Evolutionary conservation across 92 coral and sea anemone genomes (phyloP), one percentile per base, ranked within the genome.

Genomic region (Siderastrea siderea): DNA sequence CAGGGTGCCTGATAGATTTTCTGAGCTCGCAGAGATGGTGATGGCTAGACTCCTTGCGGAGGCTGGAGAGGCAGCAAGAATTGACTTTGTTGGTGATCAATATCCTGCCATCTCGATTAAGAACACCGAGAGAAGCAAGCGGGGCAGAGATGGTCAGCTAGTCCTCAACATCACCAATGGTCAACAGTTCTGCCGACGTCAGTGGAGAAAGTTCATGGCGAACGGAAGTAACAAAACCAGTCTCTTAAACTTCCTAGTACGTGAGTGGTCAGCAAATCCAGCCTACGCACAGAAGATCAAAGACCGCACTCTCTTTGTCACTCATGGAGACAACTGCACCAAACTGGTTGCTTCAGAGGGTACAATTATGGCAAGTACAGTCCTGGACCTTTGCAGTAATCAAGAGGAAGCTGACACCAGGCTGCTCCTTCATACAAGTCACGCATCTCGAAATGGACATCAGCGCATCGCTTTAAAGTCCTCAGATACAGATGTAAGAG

Each of bases 331-430:
- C 44, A 59, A 71, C 47, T 71, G 91, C 86, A 87, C 70, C 47
- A 72, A 53, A 53, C 52, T 77, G 26, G 51, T 8, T 50, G 44
- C 67, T 7, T 62, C 54, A 43, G 65, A 66, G n/a, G 77, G 79
- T 62, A 16, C 74, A 51, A 62, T 79, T 64, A 47, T 15, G 45
- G 64, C 75, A 26, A 68, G 46, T 62, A 12, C 64, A 75, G 66
- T 72, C 62, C 59, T 52, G 55, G 75, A 63, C 1, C 77, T 79
- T 51, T 64, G 68, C n/a, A 62, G 72, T 84, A 44, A 26, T 19
- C 85, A 79, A 79, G 90, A 89, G 84, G 93, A 92, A 82, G 93
- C 93, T 65, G 95, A 88, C 87, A 88, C 94, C 17, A 69, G 86
- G 78, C 83, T 91, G 89, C 70, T 91, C 48, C 86, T 90, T 43